These are phyloP conservation scores for Trachymyrmex septentrionalis DNA, from an alignment of 1,140 invertebrate species.

Conservation along the genomic window DNA sequence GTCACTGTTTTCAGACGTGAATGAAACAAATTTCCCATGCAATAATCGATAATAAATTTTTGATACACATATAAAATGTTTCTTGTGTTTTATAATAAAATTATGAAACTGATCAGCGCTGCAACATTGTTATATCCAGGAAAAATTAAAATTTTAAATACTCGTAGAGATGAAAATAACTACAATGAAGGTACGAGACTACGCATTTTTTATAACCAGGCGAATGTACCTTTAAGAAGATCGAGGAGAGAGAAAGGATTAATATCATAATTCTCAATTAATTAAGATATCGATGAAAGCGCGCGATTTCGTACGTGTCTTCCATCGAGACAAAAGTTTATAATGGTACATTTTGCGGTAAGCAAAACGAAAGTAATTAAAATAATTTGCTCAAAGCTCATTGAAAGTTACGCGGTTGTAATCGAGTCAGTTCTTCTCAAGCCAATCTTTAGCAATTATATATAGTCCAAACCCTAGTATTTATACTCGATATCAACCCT, in stretches of 20 bases:
- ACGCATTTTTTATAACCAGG: background rate
- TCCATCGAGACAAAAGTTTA: constrained; percentile 21
- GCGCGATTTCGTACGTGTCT: constrained; percentile 5
- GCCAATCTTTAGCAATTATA: constrained; percentile 71
- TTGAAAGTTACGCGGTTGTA: constrained; percentile 46
- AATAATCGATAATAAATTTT: constrained; percentile 66
- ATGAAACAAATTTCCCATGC: constrained; percentile 43
- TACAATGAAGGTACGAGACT: background rate
- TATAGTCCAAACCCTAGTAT: constrained; percentile 75
- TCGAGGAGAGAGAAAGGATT: background rate
- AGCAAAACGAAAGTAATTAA: constrained; percentile 16
- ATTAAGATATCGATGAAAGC: background rate
- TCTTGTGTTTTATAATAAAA: constrained; percentile 18
- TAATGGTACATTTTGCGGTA: background rate
- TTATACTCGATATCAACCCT: constrained; percentile 75
- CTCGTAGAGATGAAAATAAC: background rate
- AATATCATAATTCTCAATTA: constrained; percentile 14
- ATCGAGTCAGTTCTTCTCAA: constrained; percentile 59
- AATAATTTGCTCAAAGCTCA: constrained; percentile 48
- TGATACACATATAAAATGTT: constrained; percentile 38
- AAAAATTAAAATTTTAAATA: background rate
- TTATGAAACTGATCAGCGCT: background rate
- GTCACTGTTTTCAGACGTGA: constrained; percentile 60
- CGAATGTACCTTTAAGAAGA: constrained; percentile 19
- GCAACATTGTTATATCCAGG: background rate